These are phyloP conservation scores for Paragorgia papillata DNA, from an alignment of 92 coral and sea anemone genomes.

Conservation along the genomic window DNA sequence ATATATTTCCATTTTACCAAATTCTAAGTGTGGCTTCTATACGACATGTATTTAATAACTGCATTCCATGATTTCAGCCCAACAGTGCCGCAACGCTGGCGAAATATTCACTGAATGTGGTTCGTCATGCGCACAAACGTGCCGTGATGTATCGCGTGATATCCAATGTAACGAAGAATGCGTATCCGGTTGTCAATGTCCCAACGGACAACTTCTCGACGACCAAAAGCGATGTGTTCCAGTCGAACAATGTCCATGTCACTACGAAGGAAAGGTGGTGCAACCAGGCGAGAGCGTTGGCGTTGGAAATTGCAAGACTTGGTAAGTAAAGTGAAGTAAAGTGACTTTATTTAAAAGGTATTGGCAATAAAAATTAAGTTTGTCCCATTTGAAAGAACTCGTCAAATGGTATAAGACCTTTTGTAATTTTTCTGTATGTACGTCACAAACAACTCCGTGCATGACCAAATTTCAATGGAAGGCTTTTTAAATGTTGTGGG, in stretches of 20 bases:
- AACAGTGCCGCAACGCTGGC: not conserved
- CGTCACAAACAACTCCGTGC: not conserved
- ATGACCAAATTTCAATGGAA: too few species aligned
- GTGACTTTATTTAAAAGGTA: too few species aligned
- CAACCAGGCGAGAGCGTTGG: constrained; percentile 1
- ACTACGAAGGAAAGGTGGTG: not conserved
- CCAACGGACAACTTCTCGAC: constrained; percentile 19
- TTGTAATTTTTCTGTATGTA: constrained; percentile 1
- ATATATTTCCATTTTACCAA: too few species aligned
- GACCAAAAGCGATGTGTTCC: constrained; percentile 7
- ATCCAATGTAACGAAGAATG: constrained; percentile 10
- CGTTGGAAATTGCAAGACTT: constrained; percentile 29
- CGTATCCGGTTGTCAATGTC: constrained; percentile 21
- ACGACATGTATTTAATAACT: too few species aligned
- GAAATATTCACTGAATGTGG: constrained; percentile 13
- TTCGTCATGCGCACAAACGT: constrained; percentile 9
- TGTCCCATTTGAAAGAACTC: too few species aligned
- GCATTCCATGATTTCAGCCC: not conserved
- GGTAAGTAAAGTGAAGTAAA: too few species aligned
- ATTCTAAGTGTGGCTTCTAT: too few species aligned
- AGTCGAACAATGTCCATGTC: constrained; percentile 9
- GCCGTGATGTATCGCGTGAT: constrained; percentile 24
- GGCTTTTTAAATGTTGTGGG: too few species aligned
- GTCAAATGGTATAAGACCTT: too few species aligned
- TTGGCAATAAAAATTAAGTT: too few species aligned